These are phyloP conservation scores for Caenorhabditis remanei DNA, from an alignment of 1,140 invertebrate species.

Conservation along the genomic window DNA sequence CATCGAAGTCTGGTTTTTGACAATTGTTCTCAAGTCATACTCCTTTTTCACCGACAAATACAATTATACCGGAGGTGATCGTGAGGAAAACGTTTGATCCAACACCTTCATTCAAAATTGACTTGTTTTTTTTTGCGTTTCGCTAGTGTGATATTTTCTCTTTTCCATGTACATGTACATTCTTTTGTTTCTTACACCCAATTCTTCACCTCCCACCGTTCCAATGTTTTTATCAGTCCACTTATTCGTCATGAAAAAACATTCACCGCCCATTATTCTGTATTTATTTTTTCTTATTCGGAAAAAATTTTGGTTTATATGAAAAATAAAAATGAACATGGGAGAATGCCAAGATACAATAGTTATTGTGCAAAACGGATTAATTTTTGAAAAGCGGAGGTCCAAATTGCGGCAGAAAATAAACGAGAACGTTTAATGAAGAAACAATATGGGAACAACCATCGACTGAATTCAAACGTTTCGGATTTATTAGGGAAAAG, in stretches of 20 bases:
- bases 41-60: conserved; percentile 60
- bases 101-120: background rate
- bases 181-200: background rate
- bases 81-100: conserved; percentile 51
- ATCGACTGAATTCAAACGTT: background rate
- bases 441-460: background rate
- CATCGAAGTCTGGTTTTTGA: conserved; percentile 62
- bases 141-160: conserved; percentile 45
- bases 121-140: background rate
- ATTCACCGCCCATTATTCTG: conserved; percentile 31
- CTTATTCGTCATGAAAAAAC: background rate
- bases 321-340: background rate
- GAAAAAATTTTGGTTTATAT: conserved; percentile 6
- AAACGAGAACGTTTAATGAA: too few species aligned
- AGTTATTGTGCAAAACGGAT: background rate
- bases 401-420: conserved; percentile 2
- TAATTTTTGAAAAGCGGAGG: background rate
- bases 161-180: conserved; percentile 39
- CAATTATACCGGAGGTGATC: conserved; percentile 59
- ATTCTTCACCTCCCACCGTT: background rate
- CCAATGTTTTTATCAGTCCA: background rate
- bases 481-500: background rate
- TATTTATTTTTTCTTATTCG: conserved; percentile 40
- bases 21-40: conserved; percentile 53
- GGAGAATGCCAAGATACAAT: background rate